A percentile compares a stretch with the other conserved stretches of the same genome.
Evolutionary conservation across 1,140 invertebrate species (phyloP).

Genomic region (Zeugodacus cucurbitae): DNA sequence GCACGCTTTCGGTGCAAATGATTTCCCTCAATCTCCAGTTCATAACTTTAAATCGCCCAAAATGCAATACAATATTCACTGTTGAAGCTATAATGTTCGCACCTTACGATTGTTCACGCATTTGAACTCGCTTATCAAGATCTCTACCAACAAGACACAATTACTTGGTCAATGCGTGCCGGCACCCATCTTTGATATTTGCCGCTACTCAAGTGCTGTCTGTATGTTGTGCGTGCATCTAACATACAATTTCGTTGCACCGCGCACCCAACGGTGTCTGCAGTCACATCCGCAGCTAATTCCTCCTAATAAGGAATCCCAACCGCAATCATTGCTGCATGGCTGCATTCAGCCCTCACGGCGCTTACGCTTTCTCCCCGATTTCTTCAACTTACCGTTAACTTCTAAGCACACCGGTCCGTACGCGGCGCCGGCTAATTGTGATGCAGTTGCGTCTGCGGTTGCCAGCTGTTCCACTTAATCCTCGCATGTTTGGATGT

Average conservation of each 20-base stretch:
- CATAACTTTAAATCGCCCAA: no score
- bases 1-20: no score
- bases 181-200: background rate
- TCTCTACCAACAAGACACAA: no score
- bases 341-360: background rate
- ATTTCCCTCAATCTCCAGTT: no score
- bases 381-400: background rate
- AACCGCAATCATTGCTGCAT: background rate
- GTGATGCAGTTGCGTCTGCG: slow-evolving; percentile 4
- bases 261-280: background rate
- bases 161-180: background rate
- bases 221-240: background rate
- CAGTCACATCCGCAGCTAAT: background rate
- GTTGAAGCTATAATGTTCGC: no score
- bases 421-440: background rate
- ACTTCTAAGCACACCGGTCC: background rate
- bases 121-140: no score
- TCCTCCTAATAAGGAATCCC: background rate
- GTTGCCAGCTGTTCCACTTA: background rate
- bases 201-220: background rate
- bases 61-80: no score
- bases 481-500: background rate
- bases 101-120: no score
- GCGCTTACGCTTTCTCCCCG: background rate
- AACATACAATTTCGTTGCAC: background rate